Evolutionary conservation across 2,888 invertebrate genomes (phyloP).

Genomic region (Incurvaria masculella): DNA sequence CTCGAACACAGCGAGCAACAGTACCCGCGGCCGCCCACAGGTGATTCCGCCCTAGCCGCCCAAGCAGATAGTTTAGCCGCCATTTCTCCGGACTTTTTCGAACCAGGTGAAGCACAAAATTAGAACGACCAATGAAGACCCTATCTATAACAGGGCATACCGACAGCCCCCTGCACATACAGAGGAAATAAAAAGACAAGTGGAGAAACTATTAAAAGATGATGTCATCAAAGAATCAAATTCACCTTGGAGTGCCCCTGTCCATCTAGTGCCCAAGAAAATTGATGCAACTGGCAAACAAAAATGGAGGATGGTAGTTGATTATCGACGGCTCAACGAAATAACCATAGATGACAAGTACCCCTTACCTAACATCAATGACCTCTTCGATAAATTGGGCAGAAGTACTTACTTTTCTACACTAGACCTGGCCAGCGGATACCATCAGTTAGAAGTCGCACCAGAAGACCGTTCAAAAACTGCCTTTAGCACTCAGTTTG

Average conservation of each 20-base stretch:
- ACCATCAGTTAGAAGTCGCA: conserved; percentile 18
- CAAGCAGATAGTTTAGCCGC: too few species aligned
- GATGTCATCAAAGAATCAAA: conserved; percentile 12
- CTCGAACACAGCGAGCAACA: too few species aligned
- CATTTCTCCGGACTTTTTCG: neutral
- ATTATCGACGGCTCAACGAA: conserved; percentile 1
- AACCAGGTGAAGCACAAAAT: neutral
- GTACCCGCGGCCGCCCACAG: too few species aligned
- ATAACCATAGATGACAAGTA: conserved; percentile 3
- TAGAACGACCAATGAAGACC: conserved; percentile 13
- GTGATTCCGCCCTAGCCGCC: too few species aligned
- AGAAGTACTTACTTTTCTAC: conserved; percentile 17
- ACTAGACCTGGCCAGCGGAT: conserved; percentile 16
- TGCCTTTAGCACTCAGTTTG: conserved; percentile 24
- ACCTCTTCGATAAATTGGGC: conserved; percentile 16
- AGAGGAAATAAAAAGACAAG: conserved; percentile 14
- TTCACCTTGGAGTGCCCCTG: conserved; percentile 19
- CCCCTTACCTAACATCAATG: conserved; percentile 10
- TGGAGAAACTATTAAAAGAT: conserved; percentile 15
- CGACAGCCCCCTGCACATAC: conserved; percentile 10
- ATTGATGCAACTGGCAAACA: conserved; percentile 13
- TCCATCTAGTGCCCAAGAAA: conserved; percentile 19
- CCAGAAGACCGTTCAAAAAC: conserved; percentile 23
- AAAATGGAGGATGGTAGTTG: conserved; percentile 12
- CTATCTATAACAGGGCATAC: conserved; percentile 12